These are phyloP conservation scores for Nephrotoma guestfalica DNA, from an alignment of 2,888 invertebrate species.

Conservation along the genomic window DNA sequence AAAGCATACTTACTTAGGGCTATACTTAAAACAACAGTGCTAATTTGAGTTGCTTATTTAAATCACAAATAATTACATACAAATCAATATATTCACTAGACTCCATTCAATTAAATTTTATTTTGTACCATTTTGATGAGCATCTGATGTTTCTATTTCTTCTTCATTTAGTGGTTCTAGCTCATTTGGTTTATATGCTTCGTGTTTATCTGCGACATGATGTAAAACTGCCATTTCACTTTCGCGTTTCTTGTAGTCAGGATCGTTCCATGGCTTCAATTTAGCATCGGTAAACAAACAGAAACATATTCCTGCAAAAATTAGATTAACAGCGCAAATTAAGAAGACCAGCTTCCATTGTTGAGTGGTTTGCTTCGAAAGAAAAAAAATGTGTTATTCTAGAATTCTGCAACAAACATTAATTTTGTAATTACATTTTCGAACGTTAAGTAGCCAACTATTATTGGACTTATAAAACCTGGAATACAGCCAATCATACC, in stretches of 20 bases:
- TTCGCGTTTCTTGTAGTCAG: background rate
- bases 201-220: background rate
- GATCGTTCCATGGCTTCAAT: slow-evolving; percentile 42
- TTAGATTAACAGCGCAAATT: slow-evolving; percentile 36
- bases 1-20: too few species aligned
- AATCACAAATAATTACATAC: too few species aligned
- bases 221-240: background rate
- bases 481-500: slow-evolving; percentile 41
- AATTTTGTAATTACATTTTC: slow-evolving; percentile 40
- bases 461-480: slow-evolving; percentile 45
- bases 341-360: slow-evolving; percentile 48
- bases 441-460: slow-evolving; percentile 45
- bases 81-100: too few species aligned
- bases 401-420: background rate
- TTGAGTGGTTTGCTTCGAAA: slow-evolving; percentile 39
- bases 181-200: background rate
- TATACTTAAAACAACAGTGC: too few species aligned
- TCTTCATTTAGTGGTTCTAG: background rate
- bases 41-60: too few species aligned
- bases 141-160: too few species aligned
- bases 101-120: too few species aligned
- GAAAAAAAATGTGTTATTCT: slow-evolving; percentile 7
- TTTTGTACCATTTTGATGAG: too few species aligned
- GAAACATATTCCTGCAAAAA: slow-evolving; percentile 37
- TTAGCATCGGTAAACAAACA: slow-evolving; percentile 39